phyloP scores from a whole-genome alignment of 2,797 vertebrate genomes.

The Sebastes cheni region DNA sequence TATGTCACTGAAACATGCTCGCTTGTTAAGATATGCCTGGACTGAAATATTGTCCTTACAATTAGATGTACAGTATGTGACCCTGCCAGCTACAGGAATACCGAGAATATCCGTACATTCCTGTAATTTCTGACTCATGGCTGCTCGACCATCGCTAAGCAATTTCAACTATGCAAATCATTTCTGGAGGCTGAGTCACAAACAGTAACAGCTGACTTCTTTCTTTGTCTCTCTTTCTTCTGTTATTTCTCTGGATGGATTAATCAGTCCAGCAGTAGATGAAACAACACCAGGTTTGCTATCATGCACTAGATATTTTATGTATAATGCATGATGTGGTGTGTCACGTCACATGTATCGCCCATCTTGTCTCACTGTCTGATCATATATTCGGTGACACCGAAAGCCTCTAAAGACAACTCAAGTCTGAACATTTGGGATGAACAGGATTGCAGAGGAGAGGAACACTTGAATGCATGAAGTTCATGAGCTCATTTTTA shows the following conservation, averaged over 20 bases:
- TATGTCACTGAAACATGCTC: constrained; percentile 23
- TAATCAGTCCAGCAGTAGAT: constrained; percentile 68
- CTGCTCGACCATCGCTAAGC: neutral
- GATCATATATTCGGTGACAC: neutral
- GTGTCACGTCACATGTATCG: constrained; percentile 66
- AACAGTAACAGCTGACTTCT: constrained; percentile 37
- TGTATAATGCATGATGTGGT: constrained; percentile 74
- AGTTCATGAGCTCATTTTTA: constrained; percentile 32
- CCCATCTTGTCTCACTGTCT: constrained; percentile 39
- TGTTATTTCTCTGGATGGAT: constrained; percentile 62
- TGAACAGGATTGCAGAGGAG: neutral
- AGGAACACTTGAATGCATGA: constrained; percentile 52
- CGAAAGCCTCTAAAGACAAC: neutral
- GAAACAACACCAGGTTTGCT: constrained; percentile 75
- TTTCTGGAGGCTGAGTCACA: constrained; percentile 21
- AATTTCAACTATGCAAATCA: constrained; percentile 46
- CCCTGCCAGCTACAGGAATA: constrained; percentile 21
- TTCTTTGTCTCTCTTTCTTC: constrained; percentile 22
- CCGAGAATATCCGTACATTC: constrained; percentile 18
- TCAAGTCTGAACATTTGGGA: constrained; percentile 1
- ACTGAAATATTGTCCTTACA: neutral
- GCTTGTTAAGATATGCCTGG: neutral
- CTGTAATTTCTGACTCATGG: constrained; percentile 19
- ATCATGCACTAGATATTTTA: constrained; percentile 48
- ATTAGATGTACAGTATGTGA: constrained; percentile 22